phyloP scores from a whole-genome alignment of 1,140 invertebrate species.

The Panulirus ornatus region DNA sequence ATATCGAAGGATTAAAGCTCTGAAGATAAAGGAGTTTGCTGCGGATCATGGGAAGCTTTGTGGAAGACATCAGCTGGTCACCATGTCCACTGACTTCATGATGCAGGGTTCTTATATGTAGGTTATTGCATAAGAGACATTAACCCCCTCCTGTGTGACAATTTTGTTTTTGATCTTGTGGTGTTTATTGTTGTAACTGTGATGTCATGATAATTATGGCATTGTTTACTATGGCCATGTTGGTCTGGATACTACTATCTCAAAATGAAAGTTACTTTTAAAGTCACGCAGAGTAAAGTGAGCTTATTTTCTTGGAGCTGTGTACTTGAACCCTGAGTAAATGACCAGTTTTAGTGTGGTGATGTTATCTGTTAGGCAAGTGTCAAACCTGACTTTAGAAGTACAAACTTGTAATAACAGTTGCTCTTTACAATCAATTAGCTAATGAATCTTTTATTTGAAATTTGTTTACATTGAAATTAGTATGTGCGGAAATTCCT shows the following conservation, averaged over 20 bases:
- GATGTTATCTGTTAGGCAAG: background rate
- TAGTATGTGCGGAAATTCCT: background rate
- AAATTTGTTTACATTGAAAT: background rate
- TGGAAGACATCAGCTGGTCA: background rate
- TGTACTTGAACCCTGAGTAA: background rate
- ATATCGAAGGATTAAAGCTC: background rate
- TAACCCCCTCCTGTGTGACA: background rate
- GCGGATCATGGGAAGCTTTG: background rate
- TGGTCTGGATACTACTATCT: background rate
- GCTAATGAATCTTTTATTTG: background rate
- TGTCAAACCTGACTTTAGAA: conserved; percentile 19
- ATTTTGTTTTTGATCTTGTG: background rate
- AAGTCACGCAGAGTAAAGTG: background rate
- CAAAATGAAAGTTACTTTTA: background rate
- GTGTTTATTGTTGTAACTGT: background rate
- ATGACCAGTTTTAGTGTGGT: background rate
- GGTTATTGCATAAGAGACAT: background rate
- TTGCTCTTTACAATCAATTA: conserved; percentile 1
- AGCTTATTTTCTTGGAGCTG: background rate
- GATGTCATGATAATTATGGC: background rate
- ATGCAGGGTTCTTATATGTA: conserved; percentile 8
- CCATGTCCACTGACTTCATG: background rate
- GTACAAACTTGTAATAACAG: conserved; percentile 4
- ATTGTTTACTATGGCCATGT: background rate
- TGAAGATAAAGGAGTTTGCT: background rate